Base-by-base conservation (phyloP, 2,888 invertebrate genomes). In the Polydrusus pterygomalis region DNA sequence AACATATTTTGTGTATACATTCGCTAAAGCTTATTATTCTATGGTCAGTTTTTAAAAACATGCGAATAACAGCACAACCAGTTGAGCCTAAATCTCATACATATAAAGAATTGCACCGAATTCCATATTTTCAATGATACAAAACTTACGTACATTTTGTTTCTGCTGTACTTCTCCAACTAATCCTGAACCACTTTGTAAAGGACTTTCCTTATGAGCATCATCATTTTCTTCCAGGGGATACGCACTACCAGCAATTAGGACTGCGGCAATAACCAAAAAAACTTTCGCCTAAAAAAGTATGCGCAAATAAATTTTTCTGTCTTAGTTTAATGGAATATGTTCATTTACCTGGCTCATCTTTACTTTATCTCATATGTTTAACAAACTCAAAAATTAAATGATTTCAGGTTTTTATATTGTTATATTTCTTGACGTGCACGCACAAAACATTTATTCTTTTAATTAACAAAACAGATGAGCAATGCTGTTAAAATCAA, bases 221-320 rank as follows among this genome's bases (percentile, higher is more conserved):
- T 5, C 3, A 17, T 17, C 47, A 17, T 17, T 47, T 17, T 47
- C 47, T 2, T 47, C 47, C 8, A 47, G 6, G 17, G 54, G 54
- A 54, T 54, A n/a, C 1, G 30, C 25, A 54, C 54, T 54, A 54
- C 2, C 25, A 54, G 54, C n/a, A n/a, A 54, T 25, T 30, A 54
- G 8, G 20, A 30, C 8, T 30, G 30, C n/a, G 7, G 20, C 25
- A 30, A 54, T 54, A n/a, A 54, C 7, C 3, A 54, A 54, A 13
- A 54, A 54, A 51, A 51, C 20, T 30, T 25, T 54, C 11, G 25
- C 20, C 51, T 51, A 51, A 51, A 47, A 51, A 51, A 15, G 17
- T 47, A 47, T 47, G 2, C 1, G 8, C 9, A 17, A 6, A 5
- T 47, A 47, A 47, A 17, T 2, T 17, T 6, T 7, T 17, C 17